Evolutionary conservation across 1,140 invertebrate species (phyloP), one percentile per base, ranked within the genome.

Genomic region (Littorina saxatilis): DNA sequence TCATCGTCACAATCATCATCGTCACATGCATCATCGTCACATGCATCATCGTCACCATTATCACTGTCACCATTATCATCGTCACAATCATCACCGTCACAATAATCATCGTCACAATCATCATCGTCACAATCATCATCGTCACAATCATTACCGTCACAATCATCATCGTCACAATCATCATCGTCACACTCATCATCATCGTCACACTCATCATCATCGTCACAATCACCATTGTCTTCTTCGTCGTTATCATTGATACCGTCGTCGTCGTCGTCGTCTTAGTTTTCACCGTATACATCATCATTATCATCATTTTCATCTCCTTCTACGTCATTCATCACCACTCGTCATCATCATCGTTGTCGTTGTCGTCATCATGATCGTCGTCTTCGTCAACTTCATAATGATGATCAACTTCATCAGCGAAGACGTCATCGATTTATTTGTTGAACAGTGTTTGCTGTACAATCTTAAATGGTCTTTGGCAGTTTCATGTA

Each of bases 121-220:
- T n/a, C 73, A 75, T 75, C 73, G 29, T 75, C 23, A 52, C 37
- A 7, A 29, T 32, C 73, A 40, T 50, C 73, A 17, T 75, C 32
- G 13, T 43, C 72, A 39, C 32, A 35, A 20, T 11, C 73, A 75
- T 75, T n/a, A 75, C 50, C 73, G 50, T 50, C 72, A 75, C 37
- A 39, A 75, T n/a, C 73, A 52, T 75, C 73, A 75, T 75, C 72
- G 43, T 40, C 37, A 43, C 15, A 1, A 40, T 39, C 72, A 40
- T 7, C 37, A 74, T 74, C 11, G 43, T 74, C 72, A 74, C 29
- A 35, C 15, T 43, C 72, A 43, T 43, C 40, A 70, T n/a, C 61
- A 80, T 43, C 77, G 73, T 80, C 77, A 74, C 73, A 39, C 5
- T 80, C 77, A 39, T 50, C 39, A 47, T 55, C 70, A 75, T 80